Evolutionary conservation across 1,140 invertebrate genomes (phyloP).

Genomic region (Muscidifurax raptorellus): DNA sequence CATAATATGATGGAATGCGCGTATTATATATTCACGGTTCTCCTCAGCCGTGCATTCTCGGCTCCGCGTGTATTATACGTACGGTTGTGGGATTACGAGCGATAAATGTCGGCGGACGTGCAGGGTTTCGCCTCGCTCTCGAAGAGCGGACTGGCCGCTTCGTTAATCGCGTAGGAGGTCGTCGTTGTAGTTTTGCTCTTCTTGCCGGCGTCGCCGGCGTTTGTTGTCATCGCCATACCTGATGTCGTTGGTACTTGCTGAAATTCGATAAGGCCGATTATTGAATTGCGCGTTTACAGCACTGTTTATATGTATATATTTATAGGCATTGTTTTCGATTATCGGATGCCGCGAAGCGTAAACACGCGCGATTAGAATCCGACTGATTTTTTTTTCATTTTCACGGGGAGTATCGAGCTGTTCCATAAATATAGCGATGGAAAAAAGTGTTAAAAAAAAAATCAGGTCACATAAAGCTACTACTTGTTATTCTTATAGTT

Average conservation of each 20-base stretch:
- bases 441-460: background rate
- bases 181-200: background rate
- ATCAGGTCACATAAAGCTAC: background rate
- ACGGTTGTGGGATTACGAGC: slow-evolving; percentile 54
- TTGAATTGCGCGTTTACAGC: background rate
- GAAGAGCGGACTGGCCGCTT: slow-evolving; percentile 65
- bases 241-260: slow-evolving; percentile 69
- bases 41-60: background rate
- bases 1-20: no score
- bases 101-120: slow-evolving; percentile 55
- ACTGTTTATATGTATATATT: background rate
- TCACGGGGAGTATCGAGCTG: no score
- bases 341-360: background rate
- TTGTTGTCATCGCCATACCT: slow-evolving; percentile 44
- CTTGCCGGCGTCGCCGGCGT: background rate
- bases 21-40: no score
- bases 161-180: slow-evolving; percentile 57
- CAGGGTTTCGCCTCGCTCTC: slow-evolving; percentile 63
- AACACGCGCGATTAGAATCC: no score
- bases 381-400: no score
- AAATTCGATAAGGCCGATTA: slow-evolving; percentile 7
- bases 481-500: background rate
- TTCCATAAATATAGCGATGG: no score
- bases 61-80: slow-evolving; percentile 54
- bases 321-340: background rate